Base-by-base conservation (phyloP, 2,113 vertebrate genomes). In the Turnix velox region DNA sequence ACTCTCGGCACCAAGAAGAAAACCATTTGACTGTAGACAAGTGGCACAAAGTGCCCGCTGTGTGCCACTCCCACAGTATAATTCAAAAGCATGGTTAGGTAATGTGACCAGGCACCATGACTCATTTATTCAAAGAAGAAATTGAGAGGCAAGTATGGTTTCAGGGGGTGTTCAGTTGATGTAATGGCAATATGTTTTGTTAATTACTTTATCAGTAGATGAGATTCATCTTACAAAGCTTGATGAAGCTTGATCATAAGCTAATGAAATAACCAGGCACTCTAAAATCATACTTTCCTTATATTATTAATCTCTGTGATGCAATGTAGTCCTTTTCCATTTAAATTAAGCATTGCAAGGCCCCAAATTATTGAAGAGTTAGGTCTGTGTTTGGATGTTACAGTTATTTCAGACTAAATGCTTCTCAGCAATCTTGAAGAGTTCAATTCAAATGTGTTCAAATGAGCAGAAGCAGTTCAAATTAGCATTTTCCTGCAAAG, bases 81-180 rank as follows among this genome's bases (percentile, higher is more conserved):
- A 43, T 15, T 74, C 10, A 9, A 5, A 62, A 17, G 23, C 12
- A 0, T 12, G 12, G 11, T 59, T 75, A 68, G 48, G 22, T 57
- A 52, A 3, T 61, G 17, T 7, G 25, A 78, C 39, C 12, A 9
- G 72, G 43, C 18, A 37, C 0, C 0, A 24, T 51, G 57, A n/a
- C 40, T 77, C 40, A 33, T 10, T 14, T 78, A 2, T 52, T 67
- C 13, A 2, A 75, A 63, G 18, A 54, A 35, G 42, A 40, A 24
- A 9, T 20, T 51, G 31, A 80, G 39, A 40, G 51, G 30, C 13
- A 63, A 63, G n/a, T 80, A 2, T 25, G 15, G 35, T 0, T 31
- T 63, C 31, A 2, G 4, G 10, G 27, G 28, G 12, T 81, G n/a
- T 84, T 84, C 46, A 59, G 59, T 18, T 51, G 48, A n/a, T 73